These are phyloP conservation scores for Phoebastria nigripes DNA, from an alignment of 2,797 vertebrate genomes.

Conservation along the genomic window DNA sequence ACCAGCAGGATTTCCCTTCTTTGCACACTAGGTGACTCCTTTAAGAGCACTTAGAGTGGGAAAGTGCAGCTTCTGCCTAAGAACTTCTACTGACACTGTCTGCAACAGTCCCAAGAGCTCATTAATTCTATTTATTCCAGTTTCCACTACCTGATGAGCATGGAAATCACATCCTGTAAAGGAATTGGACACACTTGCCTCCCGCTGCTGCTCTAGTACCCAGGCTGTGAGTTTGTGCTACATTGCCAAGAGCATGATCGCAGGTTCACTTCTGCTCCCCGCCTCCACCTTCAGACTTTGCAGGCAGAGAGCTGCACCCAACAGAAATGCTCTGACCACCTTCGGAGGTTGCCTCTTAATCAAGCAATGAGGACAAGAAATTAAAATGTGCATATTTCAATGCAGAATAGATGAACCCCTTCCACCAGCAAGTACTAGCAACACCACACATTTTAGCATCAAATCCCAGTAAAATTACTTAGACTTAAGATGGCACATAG, in stretches of 20 bases:
- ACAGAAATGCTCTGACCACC: neutral
- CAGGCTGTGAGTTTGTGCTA: neutral
- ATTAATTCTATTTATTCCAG: slow-evolving; percentile 29
- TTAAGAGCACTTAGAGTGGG: neutral
- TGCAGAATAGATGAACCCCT: neutral
- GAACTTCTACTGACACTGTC: neutral
- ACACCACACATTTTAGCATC: neutral
- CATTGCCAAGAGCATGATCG: accelerated
- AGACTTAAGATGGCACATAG: too few relatives aligned
- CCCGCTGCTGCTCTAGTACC: neutral
- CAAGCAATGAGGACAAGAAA: neutral
- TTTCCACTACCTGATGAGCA: slow-evolving; percentile 3
- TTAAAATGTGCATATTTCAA: neutral
- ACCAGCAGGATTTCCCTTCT: neutral
- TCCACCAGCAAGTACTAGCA: neutral
- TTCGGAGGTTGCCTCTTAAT: neutral
- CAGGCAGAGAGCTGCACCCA: neutral
- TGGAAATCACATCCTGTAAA: slow-evolving; percentile 39
- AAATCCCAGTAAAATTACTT: neutral
- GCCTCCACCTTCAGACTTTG: neutral
- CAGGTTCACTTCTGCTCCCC: neutral
- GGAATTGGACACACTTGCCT: slow-evolving; percentile 9
- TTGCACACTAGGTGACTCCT: neutral
- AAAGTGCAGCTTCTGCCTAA: neutral
- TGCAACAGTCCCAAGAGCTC: neutral